phyloP scores from a whole-genome alignment of 2,113 vertebrate species.

The Myiozetetes cayanensis region DNA sequence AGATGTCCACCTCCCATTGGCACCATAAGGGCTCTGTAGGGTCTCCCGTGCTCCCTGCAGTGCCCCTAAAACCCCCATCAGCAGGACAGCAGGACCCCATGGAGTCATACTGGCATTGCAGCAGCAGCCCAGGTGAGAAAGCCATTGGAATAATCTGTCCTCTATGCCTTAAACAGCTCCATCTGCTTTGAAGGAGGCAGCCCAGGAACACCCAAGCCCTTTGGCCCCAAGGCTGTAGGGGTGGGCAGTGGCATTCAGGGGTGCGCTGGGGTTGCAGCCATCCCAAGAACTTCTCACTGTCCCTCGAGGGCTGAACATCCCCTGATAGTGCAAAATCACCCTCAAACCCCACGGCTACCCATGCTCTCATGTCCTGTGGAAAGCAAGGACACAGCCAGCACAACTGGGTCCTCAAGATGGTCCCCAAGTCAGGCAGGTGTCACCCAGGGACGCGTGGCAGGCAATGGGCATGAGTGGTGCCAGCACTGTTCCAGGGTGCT shows the following conservation, averaged over 20 bases:
- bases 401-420: background rate
- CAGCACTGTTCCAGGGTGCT: rapidly evolving
- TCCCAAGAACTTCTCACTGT: background rate
- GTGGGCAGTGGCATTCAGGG: rapidly evolving
- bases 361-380: rapidly evolving
- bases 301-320: background rate
- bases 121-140: background rate
- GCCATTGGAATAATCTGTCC: background rate
- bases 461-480: rapidly evolving
- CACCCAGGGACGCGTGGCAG: background rate
- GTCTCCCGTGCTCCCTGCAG: too few relatives aligned
- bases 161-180: background rate
- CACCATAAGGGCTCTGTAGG: background rate
- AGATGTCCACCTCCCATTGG: background rate
- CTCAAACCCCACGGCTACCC: rapidly evolving
- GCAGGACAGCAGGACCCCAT: rapidly evolving
- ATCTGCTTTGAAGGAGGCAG: background rate
- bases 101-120: rapidly evolving
- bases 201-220: background rate
- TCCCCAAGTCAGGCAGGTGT: rapidly evolving
- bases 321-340: rapidly evolving
- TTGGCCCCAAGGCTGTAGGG: background rate
- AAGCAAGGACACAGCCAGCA: background rate
- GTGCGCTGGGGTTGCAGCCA: background rate
- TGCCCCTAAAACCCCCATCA: background rate